Base-by-base conservation (phyloP, 2,888 invertebrate species). In the Mythimna lalbum region DNA sequence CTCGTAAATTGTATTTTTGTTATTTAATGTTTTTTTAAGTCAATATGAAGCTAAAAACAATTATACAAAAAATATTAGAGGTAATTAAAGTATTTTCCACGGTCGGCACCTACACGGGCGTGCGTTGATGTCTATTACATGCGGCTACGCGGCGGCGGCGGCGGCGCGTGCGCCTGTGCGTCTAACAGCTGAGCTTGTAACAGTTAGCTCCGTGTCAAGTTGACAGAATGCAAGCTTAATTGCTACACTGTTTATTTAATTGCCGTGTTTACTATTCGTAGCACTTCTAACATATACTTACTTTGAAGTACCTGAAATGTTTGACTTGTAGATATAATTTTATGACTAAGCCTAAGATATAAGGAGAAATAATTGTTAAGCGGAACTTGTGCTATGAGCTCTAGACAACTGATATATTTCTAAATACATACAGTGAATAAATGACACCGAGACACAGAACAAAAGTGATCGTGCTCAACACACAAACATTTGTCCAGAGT, bases 61-160 rank as follows among this genome's bases (percentile, higher is more conserved):
- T 31, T 19, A 19, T 4, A 31, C 27, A 61, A 21, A 17, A 49
- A 53, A 17, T 23, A 21, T 27, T 10, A 14, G 9, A 31, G 23
- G 12, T 43, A 21, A 50, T 50, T 63, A 65, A 21, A 60, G 12
- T 27, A 33, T 50, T 68, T 64, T 67, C 9, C 56, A 52, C 33
- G 21, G n/a, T 50, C 61, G 49, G 23, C 52, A 68, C 50, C 50
- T 33, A 39, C 10, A 23, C 53, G 36, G 10, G 31, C 47, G 81
- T 87, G 89, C 92, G 91, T 92, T 92, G 88, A 92, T 78, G 83
- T 92, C 92, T 92, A 89, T 88, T 90, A 80, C 81, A 89, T 57
- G 76, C 27, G 43, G 69, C 71, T 82, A 77, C 81, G 83, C 82
- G 33, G 63, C 76, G 78, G 80, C 76, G 81, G 72, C 78, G 69